Evolutionary conservation across 2,113 vertebrate species (phyloP), one percentile per base, ranked within the genome.

Genomic region (Burhinus oedicnemus): DNA sequence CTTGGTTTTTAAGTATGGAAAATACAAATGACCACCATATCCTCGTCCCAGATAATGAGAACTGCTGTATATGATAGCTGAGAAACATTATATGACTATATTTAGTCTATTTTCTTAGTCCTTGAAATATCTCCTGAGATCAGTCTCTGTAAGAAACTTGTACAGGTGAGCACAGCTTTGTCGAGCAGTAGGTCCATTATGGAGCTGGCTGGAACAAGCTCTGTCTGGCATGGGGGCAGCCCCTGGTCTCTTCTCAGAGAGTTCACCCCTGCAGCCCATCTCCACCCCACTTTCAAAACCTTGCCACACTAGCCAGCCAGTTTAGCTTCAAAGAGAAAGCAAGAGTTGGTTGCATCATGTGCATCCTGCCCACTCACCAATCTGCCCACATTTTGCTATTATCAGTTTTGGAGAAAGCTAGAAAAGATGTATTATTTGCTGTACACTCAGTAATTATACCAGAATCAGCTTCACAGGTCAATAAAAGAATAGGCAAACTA

Each of bases 261-360:
- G n/a, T 7, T 6, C 22, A 44, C 27, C 32, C 13, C 11, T 0
- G 0, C 14, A 23, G 47, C 6, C 34, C 23, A n/a, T 40, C 11
- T 20, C n/a, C 29, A 55, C 8, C 5, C 19, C 22, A 75, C 27
- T 70, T 26, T 29, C 55, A 83, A 57, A 69, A n/a, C 12, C 40
- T 68, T 68, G 18, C 27, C 45, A 54, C 1, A 2, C 22, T n/a
- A 76, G 54, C 19, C 64, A 77, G 12, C 2, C 18, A 40, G 45
- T 29, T 86, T 52, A 74, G 60, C 45, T 30, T 74, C 38, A 45
- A 45, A 45, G 1, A 2, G 19, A 52, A 36, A 49, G 8, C 8
- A 49, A 74, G 30, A 45, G 36, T 13, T 45, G 19, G 3, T 14
- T 60, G 22, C 36, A 66, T 27, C 42, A 64, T 12, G 5, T 32